These are phyloP conservation scores for Linnaemya vulpina DNA, from an alignment of 2,888 invertebrate genomes.

Conservation along the genomic window DNA sequence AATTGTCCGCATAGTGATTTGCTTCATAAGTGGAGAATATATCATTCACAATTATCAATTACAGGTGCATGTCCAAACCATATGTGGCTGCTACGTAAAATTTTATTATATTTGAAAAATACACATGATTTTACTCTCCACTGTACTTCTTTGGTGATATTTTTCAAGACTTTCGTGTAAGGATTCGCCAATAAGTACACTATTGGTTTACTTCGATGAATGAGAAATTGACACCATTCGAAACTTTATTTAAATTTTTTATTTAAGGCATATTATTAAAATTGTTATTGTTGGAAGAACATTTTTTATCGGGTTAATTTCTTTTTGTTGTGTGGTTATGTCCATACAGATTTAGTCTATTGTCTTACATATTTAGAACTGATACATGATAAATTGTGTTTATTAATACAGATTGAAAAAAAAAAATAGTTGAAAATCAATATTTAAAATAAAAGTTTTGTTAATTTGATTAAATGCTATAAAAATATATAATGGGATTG, in stretches of 20 bases:
- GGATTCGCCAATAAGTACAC: too few relatives aligned
- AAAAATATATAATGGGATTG: constrained; percentile 26
- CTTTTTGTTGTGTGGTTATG: constrained; percentile 10
- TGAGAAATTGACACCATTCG: not conserved
- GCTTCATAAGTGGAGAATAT: not conserved
- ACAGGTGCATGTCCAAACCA: too few relatives aligned
- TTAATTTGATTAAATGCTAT: constrained; percentile 37
- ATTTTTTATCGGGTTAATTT: constrained; percentile 39
- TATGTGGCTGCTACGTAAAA: too few relatives aligned
- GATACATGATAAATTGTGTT: constrained; percentile 11
- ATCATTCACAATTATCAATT: not conserved
- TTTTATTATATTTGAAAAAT: too few relatives aligned
- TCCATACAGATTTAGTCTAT: not conserved
- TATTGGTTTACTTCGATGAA: not conserved
- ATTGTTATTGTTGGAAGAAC: constrained; percentile 66
- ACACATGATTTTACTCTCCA: too few relatives aligned
- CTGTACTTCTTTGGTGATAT: too few relatives aligned
- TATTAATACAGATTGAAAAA: constrained; percentile 39
- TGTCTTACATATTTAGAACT: constrained; percentile 38
- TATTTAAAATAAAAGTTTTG: constrained; percentile 39
- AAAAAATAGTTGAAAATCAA: constrained; percentile 16
- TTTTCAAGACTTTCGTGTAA: too few relatives aligned
- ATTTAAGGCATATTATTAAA: constrained; percentile 63
- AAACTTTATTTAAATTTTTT: constrained; percentile 54
- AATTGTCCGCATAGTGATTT: not conserved